A percentile compares a stretch with the other conserved stretches of the same genome.
These are phyloP conservation scores for Aphidius gifuensis DNA, from an alignment of 1,140 invertebrate species.

Conservation along the genomic window DNA sequence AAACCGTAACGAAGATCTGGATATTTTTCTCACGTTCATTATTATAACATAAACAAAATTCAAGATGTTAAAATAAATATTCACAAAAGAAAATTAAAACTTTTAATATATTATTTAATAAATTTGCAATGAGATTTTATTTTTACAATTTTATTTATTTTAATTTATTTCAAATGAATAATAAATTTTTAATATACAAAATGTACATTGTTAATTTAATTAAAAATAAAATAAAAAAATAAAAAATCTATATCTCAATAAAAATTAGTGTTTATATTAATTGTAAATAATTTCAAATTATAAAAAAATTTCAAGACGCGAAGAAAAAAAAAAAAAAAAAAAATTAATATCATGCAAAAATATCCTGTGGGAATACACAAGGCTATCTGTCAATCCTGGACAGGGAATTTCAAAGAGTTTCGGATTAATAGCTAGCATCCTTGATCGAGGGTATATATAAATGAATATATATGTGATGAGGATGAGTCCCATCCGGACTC, in stretches of 20 bases:
- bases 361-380: constrained; percentile 45
- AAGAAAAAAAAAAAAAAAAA: too few relatives aligned
- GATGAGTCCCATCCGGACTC: constrained; percentile 41
- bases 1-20: constrained; percentile 4
- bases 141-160: too few relatives aligned
- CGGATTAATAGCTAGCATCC: constrained; percentile 54
- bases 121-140: too few relatives aligned
- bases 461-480: constrained; percentile 8
- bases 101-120: too few relatives aligned
- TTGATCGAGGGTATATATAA: constrained; percentile 30
- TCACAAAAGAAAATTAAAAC: neutral
- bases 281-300: too few relatives aligned
- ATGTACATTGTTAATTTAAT: too few relatives aligned
- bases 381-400: constrained; percentile 51
- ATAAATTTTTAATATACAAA: too few relatives aligned
- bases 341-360: neutral
- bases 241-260: too few relatives aligned
- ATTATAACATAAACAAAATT: constrained; percentile 18
- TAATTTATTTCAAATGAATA: too few relatives aligned
- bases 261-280: too few relatives aligned
- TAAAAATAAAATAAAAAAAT: too few relatives aligned
- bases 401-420: constrained; percentile 48
- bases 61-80: constrained; percentile 5
- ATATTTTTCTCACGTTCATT: constrained; percentile 41
- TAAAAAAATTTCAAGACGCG: too few relatives aligned